Evolutionary conservation across 2,888 invertebrate genomes (phyloP).

Genomic region (Drosophila mimetica): DNA sequence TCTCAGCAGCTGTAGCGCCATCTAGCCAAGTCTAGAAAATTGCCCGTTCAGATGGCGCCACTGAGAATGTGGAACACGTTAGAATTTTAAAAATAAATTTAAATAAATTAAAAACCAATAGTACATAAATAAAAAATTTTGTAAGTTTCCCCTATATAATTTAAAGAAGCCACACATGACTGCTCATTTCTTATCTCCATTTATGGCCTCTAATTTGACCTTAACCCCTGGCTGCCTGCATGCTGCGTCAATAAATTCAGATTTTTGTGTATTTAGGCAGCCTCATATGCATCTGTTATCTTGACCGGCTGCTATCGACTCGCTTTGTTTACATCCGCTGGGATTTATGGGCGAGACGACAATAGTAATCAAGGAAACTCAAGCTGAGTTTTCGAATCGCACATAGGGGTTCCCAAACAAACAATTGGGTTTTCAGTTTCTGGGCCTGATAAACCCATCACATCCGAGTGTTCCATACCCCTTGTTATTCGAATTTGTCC

Average conservation of each 20-base stretch:
- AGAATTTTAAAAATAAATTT: not conserved
- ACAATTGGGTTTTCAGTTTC: constrained; percentile 10
- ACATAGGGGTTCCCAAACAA: constrained; percentile 23
- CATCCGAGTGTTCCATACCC: not conserved
- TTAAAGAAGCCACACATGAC: too few species aligned
- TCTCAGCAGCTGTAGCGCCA: not conserved
- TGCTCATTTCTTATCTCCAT: not conserved
- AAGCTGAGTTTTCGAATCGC: constrained; percentile 1
- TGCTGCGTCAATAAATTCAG: constrained; percentile 12
- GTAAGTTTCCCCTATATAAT: not conserved
- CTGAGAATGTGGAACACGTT: not conserved
- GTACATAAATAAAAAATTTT: too few species aligned
- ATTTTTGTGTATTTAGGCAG: constrained; percentile 17
- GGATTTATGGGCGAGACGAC: constrained; percentile 10
- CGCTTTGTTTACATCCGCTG: constrained; percentile 29
- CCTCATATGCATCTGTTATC: constrained; percentile 26
- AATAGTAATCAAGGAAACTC: constrained; percentile 21
- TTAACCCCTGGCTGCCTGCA: constrained; percentile 22
- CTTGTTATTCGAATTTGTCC: constrained; percentile 1
- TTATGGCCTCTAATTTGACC: constrained; percentile 5
- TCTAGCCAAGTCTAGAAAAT: not conserved
- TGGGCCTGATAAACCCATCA: constrained; percentile 10
- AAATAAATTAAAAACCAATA: not conserved
- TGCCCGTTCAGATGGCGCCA: not conserved
- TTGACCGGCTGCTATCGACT: constrained; percentile 20